These are phyloP conservation scores for Poeciliopsis presidionis DNA, from an alignment of 2,797 vertebrate genomes.

Conservation along the genomic window DNA sequence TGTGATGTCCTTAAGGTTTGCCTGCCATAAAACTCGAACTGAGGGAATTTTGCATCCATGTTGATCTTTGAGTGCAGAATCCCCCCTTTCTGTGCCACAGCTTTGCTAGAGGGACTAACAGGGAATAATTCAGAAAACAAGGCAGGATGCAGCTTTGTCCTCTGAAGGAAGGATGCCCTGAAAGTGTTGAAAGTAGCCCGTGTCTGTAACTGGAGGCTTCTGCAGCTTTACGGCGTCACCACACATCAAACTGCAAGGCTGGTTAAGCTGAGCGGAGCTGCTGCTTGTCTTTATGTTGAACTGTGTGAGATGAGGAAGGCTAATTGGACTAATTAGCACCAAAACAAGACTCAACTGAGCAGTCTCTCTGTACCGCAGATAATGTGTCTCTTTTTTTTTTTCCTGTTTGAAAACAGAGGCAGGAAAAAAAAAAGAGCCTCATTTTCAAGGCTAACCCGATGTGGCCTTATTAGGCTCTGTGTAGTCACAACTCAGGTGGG, in stretches of 20 bases:
- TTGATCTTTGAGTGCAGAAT: constrained; percentile 31
- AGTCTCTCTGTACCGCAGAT: constrained; percentile 63
- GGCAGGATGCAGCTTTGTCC: constrained; percentile 39
- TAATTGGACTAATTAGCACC: constrained; percentile 79
- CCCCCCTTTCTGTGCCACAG: constrained; percentile 49
- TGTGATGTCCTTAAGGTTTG: constrained; percentile 50
- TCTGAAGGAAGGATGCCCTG: constrained; percentile 59
- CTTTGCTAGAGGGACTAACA: constrained; percentile 50
- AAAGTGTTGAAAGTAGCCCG: constrained; percentile 58
- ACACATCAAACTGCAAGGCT: constrained; percentile 64
- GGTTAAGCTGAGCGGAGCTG: constrained; percentile 54
- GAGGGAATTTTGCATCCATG: constrained; percentile 47
- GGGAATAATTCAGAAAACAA: constrained; percentile 44
- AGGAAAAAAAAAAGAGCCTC: constrained; percentile 44
- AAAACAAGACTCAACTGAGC: constrained; percentile 69
- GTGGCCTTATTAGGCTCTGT: constrained; percentile 44
- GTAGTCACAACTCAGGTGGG: constrained; percentile 37
- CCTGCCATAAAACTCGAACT: constrained; percentile 51
- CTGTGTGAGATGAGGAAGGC: constrained; percentile 64
- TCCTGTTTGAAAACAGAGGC: constrained; percentile 22
- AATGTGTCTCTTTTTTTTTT: constrained; percentile 56
- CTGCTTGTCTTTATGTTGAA: constrained; percentile 69
- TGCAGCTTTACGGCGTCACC: constrained; percentile 55
- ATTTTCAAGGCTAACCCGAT: constrained; percentile 54
- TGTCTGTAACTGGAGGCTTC: constrained; percentile 63